Evolutionary conservation across 2,797 vertebrate species (phyloP).

Genomic region (Thamnophis elegans): DNA sequence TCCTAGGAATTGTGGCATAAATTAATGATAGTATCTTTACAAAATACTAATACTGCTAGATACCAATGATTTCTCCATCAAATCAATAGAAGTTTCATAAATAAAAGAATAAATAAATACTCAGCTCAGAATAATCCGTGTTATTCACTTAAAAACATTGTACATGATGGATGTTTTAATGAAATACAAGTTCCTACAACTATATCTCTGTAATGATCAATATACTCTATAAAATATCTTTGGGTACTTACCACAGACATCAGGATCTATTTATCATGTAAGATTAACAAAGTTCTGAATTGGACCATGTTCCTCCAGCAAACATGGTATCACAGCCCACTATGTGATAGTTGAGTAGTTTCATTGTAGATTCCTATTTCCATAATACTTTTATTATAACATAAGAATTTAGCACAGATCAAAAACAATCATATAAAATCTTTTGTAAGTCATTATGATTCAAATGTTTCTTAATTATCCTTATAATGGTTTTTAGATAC

Average conservation of each 20-base stretch:
- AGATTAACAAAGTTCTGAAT: neutral
- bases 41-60: neutral
- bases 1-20: neutral
- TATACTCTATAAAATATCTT: neutral
- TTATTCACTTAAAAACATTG: neutral
- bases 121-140: neutral
- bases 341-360: neutral
- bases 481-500: constrained; percentile 42
- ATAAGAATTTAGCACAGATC: neutral
- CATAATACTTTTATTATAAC: neutral
- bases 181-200: neutral
- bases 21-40: neutral
- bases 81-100: neutral
- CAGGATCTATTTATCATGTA: neutral
- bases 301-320: neutral
- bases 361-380: neutral
- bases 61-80: neutral
- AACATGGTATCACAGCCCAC: neutral
- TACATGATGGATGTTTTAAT: neutral
- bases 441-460: constrained; percentile 21
- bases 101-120: neutral
- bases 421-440: neutral
- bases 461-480: constrained; percentile 15
- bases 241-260: neutral
- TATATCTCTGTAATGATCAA: neutral